phyloP scores from a whole-genome alignment of 2,113 vertebrate species.

The Todiramphus chloris region DNA sequence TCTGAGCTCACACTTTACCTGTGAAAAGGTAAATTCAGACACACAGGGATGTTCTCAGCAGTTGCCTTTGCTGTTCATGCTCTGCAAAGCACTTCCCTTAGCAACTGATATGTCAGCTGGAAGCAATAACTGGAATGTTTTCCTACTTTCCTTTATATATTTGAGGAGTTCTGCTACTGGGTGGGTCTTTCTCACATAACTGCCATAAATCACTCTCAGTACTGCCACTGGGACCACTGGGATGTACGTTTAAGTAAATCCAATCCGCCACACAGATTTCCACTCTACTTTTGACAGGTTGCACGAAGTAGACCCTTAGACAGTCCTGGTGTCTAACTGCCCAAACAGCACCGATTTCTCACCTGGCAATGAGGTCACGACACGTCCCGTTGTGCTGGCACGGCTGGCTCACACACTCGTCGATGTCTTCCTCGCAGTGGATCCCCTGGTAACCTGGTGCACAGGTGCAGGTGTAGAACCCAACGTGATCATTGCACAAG shows the following conservation, averaged over 20 bases:
- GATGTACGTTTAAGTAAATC: not conserved
- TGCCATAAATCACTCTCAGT: not conserved
- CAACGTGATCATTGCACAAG: constrained; percentile 84
- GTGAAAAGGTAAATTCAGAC: not conserved
- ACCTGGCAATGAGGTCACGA: constrained; percentile 86
- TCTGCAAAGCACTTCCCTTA: not conserved
- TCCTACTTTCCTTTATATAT: not conserved
- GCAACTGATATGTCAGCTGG: not conserved
- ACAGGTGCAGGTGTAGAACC: constrained; percentile 86
- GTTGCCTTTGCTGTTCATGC: not conserved
- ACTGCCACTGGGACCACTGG: not conserved
- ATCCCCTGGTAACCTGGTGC: constrained; percentile 80
- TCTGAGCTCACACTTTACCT: not conserved
- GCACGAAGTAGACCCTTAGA: not conserved
- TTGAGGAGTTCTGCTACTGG: not conserved
- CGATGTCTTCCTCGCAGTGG: constrained; percentile 84
- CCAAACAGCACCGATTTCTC: not conserved
- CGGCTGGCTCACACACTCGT: constrained; percentile 88
- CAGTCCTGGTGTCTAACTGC: not conserved
- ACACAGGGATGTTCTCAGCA: not conserved
- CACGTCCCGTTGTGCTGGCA: constrained; percentile 84
- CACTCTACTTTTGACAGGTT: not conserved
- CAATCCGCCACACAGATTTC: not conserved
- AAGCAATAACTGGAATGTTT: not conserved
- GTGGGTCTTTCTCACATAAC: not conserved